Percentiles rank a stretch among this genome's conserved stretches.
Conservation (phyloP, 2,797 vertebrate genomes). For the Aeoliscus strigatus region DNA sequence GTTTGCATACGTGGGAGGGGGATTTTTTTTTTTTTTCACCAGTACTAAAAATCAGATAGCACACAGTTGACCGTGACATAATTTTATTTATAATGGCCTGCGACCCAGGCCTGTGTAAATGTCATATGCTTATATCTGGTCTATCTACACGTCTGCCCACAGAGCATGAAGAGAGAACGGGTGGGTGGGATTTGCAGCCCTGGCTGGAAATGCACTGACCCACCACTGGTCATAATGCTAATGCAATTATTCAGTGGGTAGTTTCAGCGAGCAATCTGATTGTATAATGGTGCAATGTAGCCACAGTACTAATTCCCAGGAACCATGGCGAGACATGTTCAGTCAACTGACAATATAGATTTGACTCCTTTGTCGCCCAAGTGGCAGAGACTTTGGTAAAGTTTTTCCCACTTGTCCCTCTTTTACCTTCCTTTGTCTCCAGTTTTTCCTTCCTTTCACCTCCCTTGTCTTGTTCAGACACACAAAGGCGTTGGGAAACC, state of each 20-base stretch:
- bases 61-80: slow-evolving; percentile 57
- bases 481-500: slow-evolving; percentile 16
- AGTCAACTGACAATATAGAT: slow-evolving; percentile 7
- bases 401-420: no score
- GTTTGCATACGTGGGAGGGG: slow-evolving; percentile 62
- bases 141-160: slow-evolving; percentile 51
- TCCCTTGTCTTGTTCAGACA: slow-evolving; percentile 1
- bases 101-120: slow-evolving; percentile 37
- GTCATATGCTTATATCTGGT: slow-evolving; percentile 40
- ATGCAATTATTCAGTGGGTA: slow-evolving; percentile 38
- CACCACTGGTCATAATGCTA: slow-evolving; percentile 24
- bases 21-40: slow-evolving; percentile 46
- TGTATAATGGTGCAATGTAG: slow-evolving; percentile 7
- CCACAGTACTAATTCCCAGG: slow-evolving; percentile 16
- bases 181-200: slow-evolving; percentile 17
- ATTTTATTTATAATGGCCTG: slow-evolving; percentile 69
- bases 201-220: slow-evolving; percentile 28
- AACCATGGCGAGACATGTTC: slow-evolving; percentile 6
- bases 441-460: neutral
- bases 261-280: slow-evolving; percentile 40
- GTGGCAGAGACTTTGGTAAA: neutral
- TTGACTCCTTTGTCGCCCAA: no score
- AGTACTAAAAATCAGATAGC: slow-evolving; percentile 66
- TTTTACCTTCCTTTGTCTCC: neutral
- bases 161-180: slow-evolving; percentile 41